A percentile compares a stretch with the other conserved stretches of the same genome.
These are phyloP conservation scores for Arctia plantaginis DNA, from an alignment of 2,888 invertebrate genomes.

Conservation along the genomic window DNA sequence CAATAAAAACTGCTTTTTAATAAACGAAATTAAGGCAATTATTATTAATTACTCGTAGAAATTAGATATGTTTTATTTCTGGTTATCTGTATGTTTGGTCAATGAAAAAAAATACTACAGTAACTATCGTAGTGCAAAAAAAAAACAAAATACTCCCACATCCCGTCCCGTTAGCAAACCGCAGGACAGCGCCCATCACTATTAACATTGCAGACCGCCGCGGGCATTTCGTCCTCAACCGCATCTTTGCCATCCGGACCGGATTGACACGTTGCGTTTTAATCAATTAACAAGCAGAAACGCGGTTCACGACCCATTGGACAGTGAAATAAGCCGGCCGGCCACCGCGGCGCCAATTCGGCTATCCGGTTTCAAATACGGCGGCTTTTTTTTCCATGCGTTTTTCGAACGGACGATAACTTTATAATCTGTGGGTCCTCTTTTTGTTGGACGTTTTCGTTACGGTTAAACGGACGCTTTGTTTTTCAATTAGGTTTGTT, in stretches of 20 bases:
- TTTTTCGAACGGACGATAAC: slow-evolving; percentile 60
- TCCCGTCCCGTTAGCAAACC: slow-evolving; percentile 3
- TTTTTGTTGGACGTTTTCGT: slow-evolving; percentile 47
- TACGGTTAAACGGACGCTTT: slow-evolving; percentile 51
- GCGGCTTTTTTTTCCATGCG: slow-evolving; percentile 56
- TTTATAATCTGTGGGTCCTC: slow-evolving; percentile 70
- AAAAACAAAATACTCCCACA: background rate
- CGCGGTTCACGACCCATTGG: slow-evolving; percentile 78
- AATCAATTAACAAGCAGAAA: slow-evolving; percentile 83
- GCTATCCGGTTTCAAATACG: slow-evolving; percentile 77
- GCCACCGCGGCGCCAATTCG: slow-evolving; percentile 74
- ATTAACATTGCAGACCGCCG: slow-evolving; percentile 54
- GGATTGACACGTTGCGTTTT: slow-evolving; percentile 84
- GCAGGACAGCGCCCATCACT: slow-evolving; percentile 39
- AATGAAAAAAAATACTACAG: background rate
- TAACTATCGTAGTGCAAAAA: background rate
- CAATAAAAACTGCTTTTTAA: too few relatives aligned
- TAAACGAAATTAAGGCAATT: background rate
- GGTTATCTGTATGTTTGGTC: background rate
- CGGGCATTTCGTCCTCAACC: slow-evolving; percentile 55
- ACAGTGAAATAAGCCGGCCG: slow-evolving; percentile 82
- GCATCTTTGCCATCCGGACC: slow-evolving; percentile 65
- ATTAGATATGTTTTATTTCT: background rate
- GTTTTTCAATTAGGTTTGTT: slow-evolving; percentile 50
- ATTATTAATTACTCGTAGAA: background rate